These are phyloP conservation scores for Ophioninae sp. DNA, from an alignment of 2,888 invertebrate genomes.

Conservation along the genomic window DNA sequence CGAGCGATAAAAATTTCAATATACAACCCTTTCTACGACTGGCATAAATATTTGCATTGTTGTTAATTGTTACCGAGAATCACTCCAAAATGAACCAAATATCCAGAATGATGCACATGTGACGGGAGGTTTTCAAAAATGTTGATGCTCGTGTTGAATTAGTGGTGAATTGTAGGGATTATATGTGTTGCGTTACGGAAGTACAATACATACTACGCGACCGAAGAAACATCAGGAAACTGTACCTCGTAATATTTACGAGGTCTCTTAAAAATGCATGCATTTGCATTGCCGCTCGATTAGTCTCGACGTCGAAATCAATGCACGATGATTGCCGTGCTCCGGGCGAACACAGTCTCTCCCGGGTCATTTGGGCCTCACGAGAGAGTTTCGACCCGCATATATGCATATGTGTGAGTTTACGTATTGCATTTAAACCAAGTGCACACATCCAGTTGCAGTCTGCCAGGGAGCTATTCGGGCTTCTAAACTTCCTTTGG, in stretches of 20 bases:
- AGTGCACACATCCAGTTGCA: background rate
- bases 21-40: background rate
- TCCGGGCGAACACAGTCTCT: slow-evolving; percentile 58
- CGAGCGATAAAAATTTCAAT: too few relatives aligned
- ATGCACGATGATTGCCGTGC: slow-evolving; percentile 67
- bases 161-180: background rate
- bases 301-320: slow-evolving; percentile 66
- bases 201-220: background rate
- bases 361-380: slow-evolving; percentile 40
- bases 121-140: background rate
- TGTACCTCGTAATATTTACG: slow-evolving; percentile 59
- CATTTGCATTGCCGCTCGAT: slow-evolving; percentile 66
- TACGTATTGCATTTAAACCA: background rate
- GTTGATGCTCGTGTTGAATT: background rate
- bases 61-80: too few relatives aligned
- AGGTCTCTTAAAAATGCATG: slow-evolving; percentile 64
- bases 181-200: background rate
- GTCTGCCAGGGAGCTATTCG: slow-evolving; percentile 4
- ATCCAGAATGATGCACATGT: background rate
- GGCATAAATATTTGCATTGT: too few relatives aligned
- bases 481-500: slow-evolving; percentile 59
- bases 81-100: too few relatives aligned
- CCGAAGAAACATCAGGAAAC: slow-evolving; percentile 31
- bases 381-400: slow-evolving; percentile 6
- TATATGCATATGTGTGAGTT: background rate